These are phyloP conservation scores for Mystacides longicornis DNA, from an alignment of 2,888 invertebrate genomes.

Conservation along the genomic window DNA sequence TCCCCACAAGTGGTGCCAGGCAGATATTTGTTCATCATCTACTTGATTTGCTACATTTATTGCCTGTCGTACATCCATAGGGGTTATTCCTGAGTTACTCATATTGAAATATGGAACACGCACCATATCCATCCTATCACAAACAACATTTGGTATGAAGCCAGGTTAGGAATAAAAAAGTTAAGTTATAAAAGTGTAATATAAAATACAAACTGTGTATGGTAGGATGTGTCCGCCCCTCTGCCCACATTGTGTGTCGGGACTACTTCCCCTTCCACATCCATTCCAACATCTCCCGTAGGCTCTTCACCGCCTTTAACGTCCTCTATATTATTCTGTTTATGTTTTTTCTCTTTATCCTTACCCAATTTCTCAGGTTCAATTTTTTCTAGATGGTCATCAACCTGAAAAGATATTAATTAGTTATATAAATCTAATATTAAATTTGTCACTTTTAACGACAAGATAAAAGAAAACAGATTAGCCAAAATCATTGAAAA, in stretches of 20 bases:
- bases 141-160: background rate
- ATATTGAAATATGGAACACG: constrained; percentile 32
- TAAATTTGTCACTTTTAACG: no score
- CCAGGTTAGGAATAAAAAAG: background rate
- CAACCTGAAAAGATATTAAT: constrained; percentile 21
- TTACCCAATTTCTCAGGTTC: constrained; percentile 43
- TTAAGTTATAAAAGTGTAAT: background rate
- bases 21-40: constrained; percentile 39
- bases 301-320: constrained; percentile 37
- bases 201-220: constrained; percentile 52
- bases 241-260: constrained; percentile 60
- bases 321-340: constrained; percentile 41
- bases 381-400: constrained; percentile 34
- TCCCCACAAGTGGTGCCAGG: constrained; percentile 57
- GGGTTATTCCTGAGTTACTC: constrained; percentile 35
- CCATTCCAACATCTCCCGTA: constrained; percentile 47
- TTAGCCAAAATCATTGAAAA: no score
- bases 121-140: constrained; percentile 29
- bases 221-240: constrained; percentile 67
- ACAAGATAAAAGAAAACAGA: no score
- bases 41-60: constrained; percentile 25
- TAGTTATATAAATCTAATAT: no score
- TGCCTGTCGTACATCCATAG: constrained; percentile 19
- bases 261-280: constrained; percentile 69
- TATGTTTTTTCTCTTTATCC: constrained; percentile 39